Conservation (phyloP, 2,113 vertebrate genomes). For the Dipodomys ordii region DNA sequence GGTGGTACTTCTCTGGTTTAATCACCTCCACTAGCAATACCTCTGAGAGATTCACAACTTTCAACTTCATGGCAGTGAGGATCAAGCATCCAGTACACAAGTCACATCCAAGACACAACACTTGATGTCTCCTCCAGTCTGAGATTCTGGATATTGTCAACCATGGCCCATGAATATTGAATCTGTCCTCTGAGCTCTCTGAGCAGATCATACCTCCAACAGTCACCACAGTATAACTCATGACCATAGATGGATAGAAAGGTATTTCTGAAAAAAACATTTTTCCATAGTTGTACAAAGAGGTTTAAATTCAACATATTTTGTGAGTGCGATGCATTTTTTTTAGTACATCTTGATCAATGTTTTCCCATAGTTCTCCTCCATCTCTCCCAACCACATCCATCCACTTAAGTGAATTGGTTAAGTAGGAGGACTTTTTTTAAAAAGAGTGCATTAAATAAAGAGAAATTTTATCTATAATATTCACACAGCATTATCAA, state of each 20-base stretch:
- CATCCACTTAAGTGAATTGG: too few relatives aligned
- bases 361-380: too few relatives aligned
- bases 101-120: background rate
- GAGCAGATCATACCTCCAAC: background rate
- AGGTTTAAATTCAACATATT: too few relatives aligned
- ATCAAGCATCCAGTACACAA: background rate
- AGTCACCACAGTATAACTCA: background rate
- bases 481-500: too few relatives aligned
- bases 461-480: too few relatives aligned
- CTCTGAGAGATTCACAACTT: background rate
- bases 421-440: too few relatives aligned
- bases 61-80: background rate
- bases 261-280: too few relatives aligned
- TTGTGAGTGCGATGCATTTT: too few relatives aligned
- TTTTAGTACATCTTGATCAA: too few relatives aligned
- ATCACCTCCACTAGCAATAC: background rate
- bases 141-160: background rate
- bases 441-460: too few relatives aligned
- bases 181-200: background rate
- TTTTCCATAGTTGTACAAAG: too few relatives aligned
- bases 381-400: too few relatives aligned
- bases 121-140: background rate
- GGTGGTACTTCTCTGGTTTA: background rate
- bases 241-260: background rate
- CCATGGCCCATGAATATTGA: fast-evolving